Evolutionary conservation across 2,888 invertebrate species (phyloP), one percentile per base, ranked within the genome.

Genomic region (Neocrepidodera transversa): DNA sequence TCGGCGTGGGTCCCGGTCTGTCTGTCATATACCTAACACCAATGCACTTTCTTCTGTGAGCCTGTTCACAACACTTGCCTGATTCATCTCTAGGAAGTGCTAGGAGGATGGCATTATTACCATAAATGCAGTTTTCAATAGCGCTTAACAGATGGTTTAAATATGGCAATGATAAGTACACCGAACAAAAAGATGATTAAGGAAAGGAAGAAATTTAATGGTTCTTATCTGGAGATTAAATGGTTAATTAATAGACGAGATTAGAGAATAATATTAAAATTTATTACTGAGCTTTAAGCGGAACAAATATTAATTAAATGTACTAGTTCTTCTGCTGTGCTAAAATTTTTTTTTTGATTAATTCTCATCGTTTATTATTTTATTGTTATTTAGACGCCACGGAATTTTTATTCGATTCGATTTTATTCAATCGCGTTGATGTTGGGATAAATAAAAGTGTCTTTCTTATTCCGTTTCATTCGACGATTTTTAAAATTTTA

Each of bases 11-110:
- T 50, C 40, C 18, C 13, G 2, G 20, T 20, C 40, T 30, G 55
- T 62, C 62, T 62, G 56, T 62, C 62, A 55, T n/a, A n/a, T n/a
- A n/a, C n/a, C n/a, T 45, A 52, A 49, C 48, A 51, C 13, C 36
- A 13, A 35, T 43, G 53, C 57, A 57, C 60, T 61, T 53, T 61
- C 53, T 42, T 53, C 16, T 42, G 17, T 11, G 18, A 18, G 40
- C 40, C 23, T 40, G 5, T 47, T 8, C 36, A 47, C 36, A 32
- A 36, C 45, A 18, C 42, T 36, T 47, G 42, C 40, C 51, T 60
- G 57, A 63, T 60, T 63, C 63, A 63, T 63, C 63, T 60, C 60
- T 58, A 63, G 63, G 63, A 63, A 63, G 58, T 63, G 47, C 16
- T 14, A 47, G 47, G 58, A 42, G 38, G 52, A 50, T 26, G 43